A percentile compares a stretch with the other conserved stretches of the same genome.
Conservation (phyloP, 2,797 vertebrate species). For the Amazona ochrocephala region DNA sequence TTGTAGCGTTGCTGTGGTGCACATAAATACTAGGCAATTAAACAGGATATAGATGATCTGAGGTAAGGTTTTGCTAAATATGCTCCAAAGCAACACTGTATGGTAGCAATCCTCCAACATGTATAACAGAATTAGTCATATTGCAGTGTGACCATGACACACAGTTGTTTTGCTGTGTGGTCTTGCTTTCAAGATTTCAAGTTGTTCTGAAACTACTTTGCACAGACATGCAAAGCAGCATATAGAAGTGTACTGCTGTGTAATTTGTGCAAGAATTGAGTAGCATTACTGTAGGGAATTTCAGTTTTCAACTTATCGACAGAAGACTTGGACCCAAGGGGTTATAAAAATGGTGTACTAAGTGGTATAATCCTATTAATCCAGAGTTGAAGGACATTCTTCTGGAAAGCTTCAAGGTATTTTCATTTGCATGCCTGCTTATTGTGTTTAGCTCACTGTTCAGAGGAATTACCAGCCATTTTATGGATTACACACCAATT, state of each 20-base stretch:
- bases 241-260: not conserved
- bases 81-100: not conserved
- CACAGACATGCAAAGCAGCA: not conserved
- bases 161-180: not conserved
- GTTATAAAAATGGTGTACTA: conserved; percentile 16
- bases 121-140: not conserved
- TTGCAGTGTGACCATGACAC: not conserved
- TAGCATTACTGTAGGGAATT: conserved; percentile 25
- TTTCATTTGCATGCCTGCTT: conserved; percentile 31
- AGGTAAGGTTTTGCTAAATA: not conserved
- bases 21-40: not conserved
- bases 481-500: not conserved
- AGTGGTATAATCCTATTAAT: conserved; percentile 50
- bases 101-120: not conserved
- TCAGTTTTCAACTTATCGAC: conserved; percentile 28
- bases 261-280: not conserved
- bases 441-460: conserved; percentile 6
- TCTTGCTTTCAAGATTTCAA: not conserved
- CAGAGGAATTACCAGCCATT: not conserved
- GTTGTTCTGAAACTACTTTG: not conserved
- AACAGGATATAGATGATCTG: not conserved
- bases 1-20: not conserved
- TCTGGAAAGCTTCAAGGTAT: conserved; percentile 25
- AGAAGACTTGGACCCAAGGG: conserved; percentile 15
- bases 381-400: conserved; percentile 19